phyloP scores from a whole-genome alignment of 2,888 invertebrate genomes.

The Drosophila dives region DNA sequence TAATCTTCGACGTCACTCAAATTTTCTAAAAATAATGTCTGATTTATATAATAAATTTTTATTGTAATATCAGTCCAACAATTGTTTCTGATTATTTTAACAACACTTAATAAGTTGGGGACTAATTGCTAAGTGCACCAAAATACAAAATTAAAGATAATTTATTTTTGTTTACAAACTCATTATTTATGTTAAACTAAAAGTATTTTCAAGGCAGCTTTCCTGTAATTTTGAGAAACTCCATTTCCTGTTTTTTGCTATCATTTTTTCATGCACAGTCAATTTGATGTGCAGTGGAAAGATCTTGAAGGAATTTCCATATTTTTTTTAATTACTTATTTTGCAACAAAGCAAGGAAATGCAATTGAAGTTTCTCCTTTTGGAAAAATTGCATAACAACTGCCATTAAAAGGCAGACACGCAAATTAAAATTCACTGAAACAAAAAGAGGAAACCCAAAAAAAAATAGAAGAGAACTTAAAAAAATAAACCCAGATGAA shows the following conservation, averaged over 20 bases:
- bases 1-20: too few relatives aligned
- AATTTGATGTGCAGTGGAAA: conserved; percentile 27
- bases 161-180: neutral
- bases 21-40: too few relatives aligned
- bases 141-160: neutral
- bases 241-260: neutral
- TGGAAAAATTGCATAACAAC: conserved; percentile 71
- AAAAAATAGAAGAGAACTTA: conserved; percentile 1
- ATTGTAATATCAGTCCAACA: neutral
- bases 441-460: conserved; percentile 7
- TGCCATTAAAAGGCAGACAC: conserved; percentile 78
- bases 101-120: neutral
- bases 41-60: too few relatives aligned
- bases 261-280: neutral
- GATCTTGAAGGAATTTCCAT: conserved; percentile 43
- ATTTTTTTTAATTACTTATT: conserved; percentile 76
- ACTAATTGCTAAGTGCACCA: neutral
- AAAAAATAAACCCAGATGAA: conserved; percentile 40
- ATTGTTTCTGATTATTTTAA: neutral
- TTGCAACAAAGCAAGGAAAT: conserved; percentile 41
- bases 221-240: neutral
- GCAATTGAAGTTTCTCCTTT: conserved; percentile 65
- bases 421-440: conserved; percentile 72
- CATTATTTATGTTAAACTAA: neutral
- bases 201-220: neutral